These are phyloP conservation scores for Dallia pectoralis DNA, from an alignment of 2,797 vertebrate genomes.

Conservation along the genomic window DNA sequence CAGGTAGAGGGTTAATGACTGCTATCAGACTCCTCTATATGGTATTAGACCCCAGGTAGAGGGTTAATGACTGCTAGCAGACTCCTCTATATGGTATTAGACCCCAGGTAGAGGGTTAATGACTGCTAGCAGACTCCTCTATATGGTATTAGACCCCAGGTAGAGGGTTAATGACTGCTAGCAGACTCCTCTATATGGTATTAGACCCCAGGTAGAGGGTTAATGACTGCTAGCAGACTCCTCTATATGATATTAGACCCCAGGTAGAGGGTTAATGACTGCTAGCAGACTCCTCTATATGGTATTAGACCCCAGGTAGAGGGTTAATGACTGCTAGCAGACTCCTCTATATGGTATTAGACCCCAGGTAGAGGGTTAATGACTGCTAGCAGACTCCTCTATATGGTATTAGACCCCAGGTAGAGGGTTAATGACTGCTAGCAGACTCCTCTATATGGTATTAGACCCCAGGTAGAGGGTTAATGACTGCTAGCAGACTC, in stretches of 20 bases:
- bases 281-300: constrained; percentile 40
- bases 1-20: no score
- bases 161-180: no score
- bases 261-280: no score
- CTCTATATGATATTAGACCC: constrained; percentile 50
- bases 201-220: constrained; percentile 47
- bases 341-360: constrained; percentile 49
- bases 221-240: constrained; percentile 30
- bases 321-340: constrained; percentile 30
- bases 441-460: constrained; percentile 45
- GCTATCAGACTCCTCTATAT: constrained; percentile 40
- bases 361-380: no score
- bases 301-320: constrained; percentile 48
- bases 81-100: constrained; percentile 49
- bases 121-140: constrained; percentile 32
- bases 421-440: no score
- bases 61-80: constrained; percentile 30
- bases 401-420: constrained; percentile 50
- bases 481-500: constrained; percentile 30
- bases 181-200: constrained; percentile 45
- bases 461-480: constrained; percentile 47
- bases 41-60: constrained; percentile 48
- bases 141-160: constrained; percentile 50
- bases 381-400: constrained; percentile 32
- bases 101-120: no score